Evolutionary conservation across 2,113 vertebrate species (phyloP), one percentile per base, ranked within the genome.

Genomic region (Onychostruthus taczanowskii): DNA sequence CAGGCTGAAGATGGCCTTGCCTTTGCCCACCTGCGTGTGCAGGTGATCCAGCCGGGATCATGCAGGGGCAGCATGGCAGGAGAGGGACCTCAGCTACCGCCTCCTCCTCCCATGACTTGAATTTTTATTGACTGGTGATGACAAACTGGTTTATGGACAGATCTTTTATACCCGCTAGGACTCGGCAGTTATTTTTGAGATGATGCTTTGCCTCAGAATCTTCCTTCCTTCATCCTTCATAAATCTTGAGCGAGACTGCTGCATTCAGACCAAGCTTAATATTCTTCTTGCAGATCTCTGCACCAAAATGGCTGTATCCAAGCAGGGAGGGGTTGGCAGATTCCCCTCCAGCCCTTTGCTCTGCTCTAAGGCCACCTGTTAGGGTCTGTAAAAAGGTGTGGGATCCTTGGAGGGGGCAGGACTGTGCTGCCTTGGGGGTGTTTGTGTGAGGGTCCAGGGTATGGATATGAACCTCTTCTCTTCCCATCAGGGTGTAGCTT

Each of bases 211-310:
- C 96, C 89, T 97, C 91, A 52, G 84, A 97, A 95, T 96, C 96
- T 97, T 97, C 95, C 93, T 95, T 95, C 96, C 95, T 97, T 97
- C 96, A 97, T 96, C 96, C 95, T 95, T 97, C 96, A 97, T 97
- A 97, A 97, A 97, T 97, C 96, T 97, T 94, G 93, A 90, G 95
- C 44, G 53, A 96, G 93, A 80, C 93, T 97, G 96, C 96, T 96
- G 96, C 96, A 97, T 97, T 96, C 96, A 86, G 89, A 90, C 95
- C 96, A 80, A 97, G 96, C 96, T 97, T 97, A 97, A 97, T 97
- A 97, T 97, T 97, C 96, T 87, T 96, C 94, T 95, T 97, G 96
- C 96, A 96, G 96, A 95, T 96, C 96, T 97, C 96, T 97, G 96
- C 96, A 96, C 95, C 94, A 96, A 97, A 96, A 93, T 96, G 96